These are phyloP conservation scores for Euura saliciscinereae DNA, from an alignment of 1,140 invertebrate genomes.

Conservation along the genomic window DNA sequence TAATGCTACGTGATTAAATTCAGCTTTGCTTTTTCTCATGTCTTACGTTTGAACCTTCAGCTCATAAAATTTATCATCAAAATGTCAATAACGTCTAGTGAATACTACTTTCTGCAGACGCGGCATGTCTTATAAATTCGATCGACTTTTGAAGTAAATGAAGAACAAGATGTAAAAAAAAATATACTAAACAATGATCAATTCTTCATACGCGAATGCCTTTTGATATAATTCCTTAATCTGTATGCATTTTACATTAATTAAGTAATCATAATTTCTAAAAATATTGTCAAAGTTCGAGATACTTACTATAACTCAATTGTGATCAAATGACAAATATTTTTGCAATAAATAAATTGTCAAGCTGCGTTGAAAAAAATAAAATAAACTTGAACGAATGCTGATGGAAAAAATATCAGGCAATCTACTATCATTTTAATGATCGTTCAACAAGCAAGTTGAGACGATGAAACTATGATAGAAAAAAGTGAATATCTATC, in stretches of 20 bases:
- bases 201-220: too few relatives aligned
- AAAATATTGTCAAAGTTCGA: not conserved
- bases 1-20: not conserved
- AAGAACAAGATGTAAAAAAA: not conserved
- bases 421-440: too few relatives aligned
- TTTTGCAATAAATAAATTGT: not conserved
- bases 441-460: too few relatives aligned
- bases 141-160: not conserved
- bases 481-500: conserved; percentile 18
- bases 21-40: too few relatives aligned
- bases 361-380: not conserved
- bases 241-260: not conserved
- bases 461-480: not conserved
- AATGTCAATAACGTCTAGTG: too few relatives aligned
- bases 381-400: not conserved
- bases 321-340: conserved; percentile 1
- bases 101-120: not conserved
- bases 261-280: not conserved
- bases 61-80: too few relatives aligned
- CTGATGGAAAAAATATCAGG: too few relatives aligned
- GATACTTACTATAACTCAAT: not conserved
- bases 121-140: not conserved
- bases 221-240: not conserved
- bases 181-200: too few relatives aligned
- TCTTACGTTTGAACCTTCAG: not conserved